These are phyloP conservation scores for Drosophila guanche DNA, from an alignment of 1,140 invertebrate species.

Conservation along the genomic window DNA sequence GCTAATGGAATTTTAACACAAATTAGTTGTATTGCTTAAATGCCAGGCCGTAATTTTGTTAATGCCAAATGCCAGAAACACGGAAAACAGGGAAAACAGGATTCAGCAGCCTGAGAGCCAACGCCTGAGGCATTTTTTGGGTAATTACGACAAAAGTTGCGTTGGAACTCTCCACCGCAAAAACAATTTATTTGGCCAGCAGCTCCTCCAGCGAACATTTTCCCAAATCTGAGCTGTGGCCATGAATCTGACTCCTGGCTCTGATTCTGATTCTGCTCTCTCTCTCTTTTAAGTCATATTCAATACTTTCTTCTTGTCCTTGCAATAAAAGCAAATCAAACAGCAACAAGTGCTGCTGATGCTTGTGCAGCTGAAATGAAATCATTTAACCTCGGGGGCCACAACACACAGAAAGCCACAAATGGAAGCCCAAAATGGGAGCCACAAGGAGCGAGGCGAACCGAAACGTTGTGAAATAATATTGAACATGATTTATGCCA, in stretches of 20 bases:
- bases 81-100: neutral
- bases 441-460: constrained; percentile 19
- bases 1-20: constrained; percentile 74
- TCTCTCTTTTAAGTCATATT: constrained; percentile 24
- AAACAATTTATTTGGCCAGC: constrained; percentile 45
- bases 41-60: constrained; percentile 57
- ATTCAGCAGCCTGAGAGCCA: neutral
- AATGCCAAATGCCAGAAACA: constrained; percentile 46
- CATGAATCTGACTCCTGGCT: too few relatives aligned
- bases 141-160: constrained; percentile 43
- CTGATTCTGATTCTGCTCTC: neutral
- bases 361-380: constrained; percentile 45
- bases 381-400: constrained; percentile 61
- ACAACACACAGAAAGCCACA: constrained; percentile 23
- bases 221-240: constrained; percentile 12
- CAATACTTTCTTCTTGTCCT: constrained; percentile 49
- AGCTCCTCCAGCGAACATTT: constrained; percentile 3
- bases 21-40: constrained; percentile 73
- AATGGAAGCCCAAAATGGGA: constrained; percentile 17
- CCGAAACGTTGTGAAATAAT: constrained; percentile 35
- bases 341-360: constrained; percentile 50
- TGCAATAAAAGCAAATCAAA: constrained; percentile 68
- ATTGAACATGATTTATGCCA: constrained; percentile 74
- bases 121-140: constrained; percentile 45
- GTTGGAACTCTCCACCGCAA: constrained; percentile 21